Conservation (phyloP, 2,797 vertebrate genomes). For the Coregonus ussuriensis region DNA sequence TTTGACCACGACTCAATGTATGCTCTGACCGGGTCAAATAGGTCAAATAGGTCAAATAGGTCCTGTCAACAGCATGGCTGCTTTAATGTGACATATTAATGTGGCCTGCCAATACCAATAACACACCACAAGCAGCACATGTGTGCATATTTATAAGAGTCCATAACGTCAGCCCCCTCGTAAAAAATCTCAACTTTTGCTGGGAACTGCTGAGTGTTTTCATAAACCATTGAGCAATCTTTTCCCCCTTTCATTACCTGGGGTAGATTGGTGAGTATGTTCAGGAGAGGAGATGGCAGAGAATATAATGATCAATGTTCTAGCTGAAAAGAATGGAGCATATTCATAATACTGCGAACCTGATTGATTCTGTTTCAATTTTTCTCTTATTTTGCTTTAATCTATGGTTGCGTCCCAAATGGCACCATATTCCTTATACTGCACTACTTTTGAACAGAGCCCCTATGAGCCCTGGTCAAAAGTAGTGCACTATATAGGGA, state of each 20-base stretch:
- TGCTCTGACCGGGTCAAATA: constrained; percentile 69
- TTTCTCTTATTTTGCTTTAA: constrained; percentile 67
- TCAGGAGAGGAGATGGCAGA: constrained; percentile 20
- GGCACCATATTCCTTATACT: neutral
- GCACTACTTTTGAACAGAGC: neutral
- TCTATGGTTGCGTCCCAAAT: constrained; percentile 57
- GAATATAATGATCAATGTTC: constrained; percentile 42
- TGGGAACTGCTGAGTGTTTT: constrained; percentile 65
- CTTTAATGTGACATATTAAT: constrained; percentile 80
- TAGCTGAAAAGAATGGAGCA: constrained; percentile 59
- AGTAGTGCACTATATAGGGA: neutral
- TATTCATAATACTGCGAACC: constrained; percentile 61
- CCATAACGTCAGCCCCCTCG: constrained; percentile 69
- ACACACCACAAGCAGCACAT: constrained; percentile 72
- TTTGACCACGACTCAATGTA: too few relatives aligned
- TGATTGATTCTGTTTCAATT: constrained; percentile 5
- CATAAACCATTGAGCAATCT: constrained; percentile 48
- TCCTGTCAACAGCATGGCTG: constrained; percentile 73
- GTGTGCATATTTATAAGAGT: constrained; percentile 75
- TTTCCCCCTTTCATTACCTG: constrained; percentile 38
- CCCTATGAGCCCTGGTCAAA: neutral
- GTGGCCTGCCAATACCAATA: constrained; percentile 75
- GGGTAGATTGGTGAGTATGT: constrained; percentile 42
- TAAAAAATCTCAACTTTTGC: constrained; percentile 67
- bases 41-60: constrained; percentile 68